Conservation (phyloP, 2,797 vertebrate genomes). For the Intellagama lesueurii region DNA sequence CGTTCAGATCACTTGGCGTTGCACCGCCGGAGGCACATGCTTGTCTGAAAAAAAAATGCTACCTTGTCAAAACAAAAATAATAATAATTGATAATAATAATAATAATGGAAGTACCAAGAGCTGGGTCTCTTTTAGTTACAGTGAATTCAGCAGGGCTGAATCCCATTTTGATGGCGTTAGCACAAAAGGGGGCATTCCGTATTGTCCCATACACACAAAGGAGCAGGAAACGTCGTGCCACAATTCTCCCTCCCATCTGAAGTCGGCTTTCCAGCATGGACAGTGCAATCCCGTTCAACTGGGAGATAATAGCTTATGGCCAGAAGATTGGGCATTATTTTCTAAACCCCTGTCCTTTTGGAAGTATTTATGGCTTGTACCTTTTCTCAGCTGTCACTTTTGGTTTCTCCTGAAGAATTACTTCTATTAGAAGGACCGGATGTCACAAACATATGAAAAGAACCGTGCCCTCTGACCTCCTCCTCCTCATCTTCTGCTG, state of each 20-base stretch:
- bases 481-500: slow-evolving; percentile 32
- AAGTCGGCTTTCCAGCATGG: slow-evolving; percentile 73
- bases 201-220: slow-evolving; percentile 67
- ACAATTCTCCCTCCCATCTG: slow-evolving; percentile 72
- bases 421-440: slow-evolving; percentile 72
- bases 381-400: slow-evolving; percentile 79
- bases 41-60: slow-evolving; percentile 86
- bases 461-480: slow-evolving; percentile 67
- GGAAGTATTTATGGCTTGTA: slow-evolving; percentile 80
- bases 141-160: slow-evolving; percentile 95
- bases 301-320: slow-evolving; percentile 71
- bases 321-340: slow-evolving; percentile 78
- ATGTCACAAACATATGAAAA: slow-evolving; percentile 66
- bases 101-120: slow-evolving; percentile 76
- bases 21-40: slow-evolving; percentile 98
- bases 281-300: slow-evolving; percentile 73
- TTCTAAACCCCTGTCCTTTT: slow-evolving; percentile 76
- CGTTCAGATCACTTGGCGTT: slow-evolving; percentile 98
- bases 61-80: slow-evolving; percentile 46
- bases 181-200: slow-evolving; percentile 75
- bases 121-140: slow-evolving; percentile 89
- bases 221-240: slow-evolving; percentile 79
- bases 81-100: too few species aligned
- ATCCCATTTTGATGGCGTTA: slow-evolving; percentile 78
- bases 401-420: slow-evolving; percentile 69